A percentile compares a stretch with the other conserved stretches of the same genome.
Evolutionary conservation across 2,797 vertebrate species (phyloP).

Genomic region (Amniataba percoides): DNA sequence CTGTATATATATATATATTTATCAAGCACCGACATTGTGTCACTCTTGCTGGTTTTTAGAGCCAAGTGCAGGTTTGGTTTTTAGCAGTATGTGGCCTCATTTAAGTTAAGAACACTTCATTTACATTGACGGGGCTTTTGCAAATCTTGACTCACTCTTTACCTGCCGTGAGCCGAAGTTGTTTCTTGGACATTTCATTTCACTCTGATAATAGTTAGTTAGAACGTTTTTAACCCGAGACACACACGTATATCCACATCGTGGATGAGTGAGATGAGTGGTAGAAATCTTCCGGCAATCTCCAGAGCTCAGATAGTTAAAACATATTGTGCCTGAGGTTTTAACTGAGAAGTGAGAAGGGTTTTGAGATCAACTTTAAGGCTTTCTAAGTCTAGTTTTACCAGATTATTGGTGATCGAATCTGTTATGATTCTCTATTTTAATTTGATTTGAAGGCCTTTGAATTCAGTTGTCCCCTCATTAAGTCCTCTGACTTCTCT

Average conservation of each 20-base stretch:
- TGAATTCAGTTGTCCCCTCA: slow-evolving; percentile 1
- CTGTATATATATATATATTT: slow-evolving; percentile 15
- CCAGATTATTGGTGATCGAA: not conserved
- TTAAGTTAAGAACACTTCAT: slow-evolving; percentile 10
- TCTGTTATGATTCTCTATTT: not conserved
- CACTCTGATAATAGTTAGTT: not conserved
- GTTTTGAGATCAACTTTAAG: not conserved
- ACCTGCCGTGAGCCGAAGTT: not conserved
- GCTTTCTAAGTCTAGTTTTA: slow-evolving; percentile 21
- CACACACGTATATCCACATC: not conserved
- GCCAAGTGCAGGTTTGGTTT: slow-evolving; percentile 46
- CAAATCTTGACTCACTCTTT: slow-evolving; percentile 21
- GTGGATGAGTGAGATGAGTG: not conserved
- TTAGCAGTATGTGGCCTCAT: slow-evolving; percentile 17
- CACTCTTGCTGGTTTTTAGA: slow-evolving; percentile 49
- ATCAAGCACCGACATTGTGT: slow-evolving; percentile 34
- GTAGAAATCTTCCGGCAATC: not conserved
- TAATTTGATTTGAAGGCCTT: not conserved
- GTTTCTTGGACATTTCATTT: slow-evolving; percentile 1
- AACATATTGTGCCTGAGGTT: not conserved
- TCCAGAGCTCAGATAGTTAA: not conserved
- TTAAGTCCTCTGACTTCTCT: not conserved
- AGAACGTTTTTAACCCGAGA: not conserved
- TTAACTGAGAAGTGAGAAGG: not conserved
- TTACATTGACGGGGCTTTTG: slow-evolving; percentile 5